Evolutionary conservation across 2,113 vertebrate genomes (phyloP).

Genomic region (Oncorhynchus nerka): DNA sequence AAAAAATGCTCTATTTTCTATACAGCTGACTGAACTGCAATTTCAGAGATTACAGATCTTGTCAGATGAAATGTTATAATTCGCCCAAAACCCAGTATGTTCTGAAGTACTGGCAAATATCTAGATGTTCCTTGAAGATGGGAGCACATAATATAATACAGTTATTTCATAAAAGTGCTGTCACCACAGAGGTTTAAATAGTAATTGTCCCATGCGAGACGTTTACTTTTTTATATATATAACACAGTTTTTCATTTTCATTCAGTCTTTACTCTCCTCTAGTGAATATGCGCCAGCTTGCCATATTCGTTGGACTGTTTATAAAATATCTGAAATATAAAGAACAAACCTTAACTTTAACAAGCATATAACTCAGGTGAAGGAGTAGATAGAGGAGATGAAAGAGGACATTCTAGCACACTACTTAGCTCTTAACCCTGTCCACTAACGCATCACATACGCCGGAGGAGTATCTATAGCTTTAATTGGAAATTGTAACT

Average conservation of each 20-base stretch:
- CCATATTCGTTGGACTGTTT: not conserved
- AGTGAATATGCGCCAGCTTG: not conserved
- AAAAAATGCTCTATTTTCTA: slow-evolving; percentile 14
- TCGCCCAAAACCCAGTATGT: slow-evolving; percentile 6
- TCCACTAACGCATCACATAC: no score
- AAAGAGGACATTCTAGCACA: no score
- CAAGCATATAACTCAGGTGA: no score
- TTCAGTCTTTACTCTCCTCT: not conserved
- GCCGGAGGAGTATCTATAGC: no score
- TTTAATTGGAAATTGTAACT: no score
- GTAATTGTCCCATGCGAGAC: not conserved
- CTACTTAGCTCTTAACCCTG: no score
- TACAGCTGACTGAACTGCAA: slow-evolving; percentile 31
- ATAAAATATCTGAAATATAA: not conserved
- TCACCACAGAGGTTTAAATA: not conserved
- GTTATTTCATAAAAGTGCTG: not conserved
- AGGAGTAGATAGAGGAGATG: no score
- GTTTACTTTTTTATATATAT: not conserved
- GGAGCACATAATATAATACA: not conserved
- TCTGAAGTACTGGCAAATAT: slow-evolving; percentile 9
- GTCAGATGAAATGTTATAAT: slow-evolving; percentile 28
- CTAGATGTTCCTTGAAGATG: not conserved
- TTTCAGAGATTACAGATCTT: slow-evolving; percentile 39
- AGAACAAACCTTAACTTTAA: no score
- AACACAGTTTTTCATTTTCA: not conserved